phyloP scores from a whole-genome alignment of 2,797 vertebrate genomes.

The Cuniculus paca region DNA sequence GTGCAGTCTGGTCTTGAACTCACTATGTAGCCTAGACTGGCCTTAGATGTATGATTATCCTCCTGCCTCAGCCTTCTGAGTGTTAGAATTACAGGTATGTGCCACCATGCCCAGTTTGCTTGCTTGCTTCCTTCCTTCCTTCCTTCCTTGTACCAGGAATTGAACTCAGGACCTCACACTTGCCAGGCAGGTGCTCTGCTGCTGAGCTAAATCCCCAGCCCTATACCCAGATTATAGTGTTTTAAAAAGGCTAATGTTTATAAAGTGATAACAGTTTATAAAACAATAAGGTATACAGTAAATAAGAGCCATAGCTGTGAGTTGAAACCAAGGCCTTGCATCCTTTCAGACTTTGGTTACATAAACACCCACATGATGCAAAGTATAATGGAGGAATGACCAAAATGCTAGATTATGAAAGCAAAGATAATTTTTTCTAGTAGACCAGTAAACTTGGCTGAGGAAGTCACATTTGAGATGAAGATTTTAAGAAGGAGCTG shows the following conservation, averaged over 20 bases:
- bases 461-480: conserved; percentile 44
- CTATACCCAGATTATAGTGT: not conserved
- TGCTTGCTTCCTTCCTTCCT: no score
- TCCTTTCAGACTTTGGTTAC: conserved; percentile 11
- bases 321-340: not conserved
- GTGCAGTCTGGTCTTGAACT: not conserved
- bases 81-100: not conserved
- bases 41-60: not conserved
- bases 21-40: not conserved
- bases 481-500: conserved; percentile 22
- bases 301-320: conserved; percentile 38
- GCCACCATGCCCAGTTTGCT: not conserved
- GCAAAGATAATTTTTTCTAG: conserved; percentile 9
- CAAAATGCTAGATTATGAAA: not conserved
- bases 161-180: no score
- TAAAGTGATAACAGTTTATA: conserved; percentile 18
- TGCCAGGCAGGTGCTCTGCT: no score
- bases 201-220: no score
- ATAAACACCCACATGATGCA: not conserved
- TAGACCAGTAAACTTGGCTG: not conserved
- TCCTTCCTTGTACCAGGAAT: no score
- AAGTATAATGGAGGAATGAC: not conserved
- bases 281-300: not conserved
- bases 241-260: conserved; percentile 40
- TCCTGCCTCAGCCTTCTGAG: not conserved